phyloP scores from a whole-genome alignment of 2,888 invertebrate genomes.

The Pandemis corylana region DNA sequence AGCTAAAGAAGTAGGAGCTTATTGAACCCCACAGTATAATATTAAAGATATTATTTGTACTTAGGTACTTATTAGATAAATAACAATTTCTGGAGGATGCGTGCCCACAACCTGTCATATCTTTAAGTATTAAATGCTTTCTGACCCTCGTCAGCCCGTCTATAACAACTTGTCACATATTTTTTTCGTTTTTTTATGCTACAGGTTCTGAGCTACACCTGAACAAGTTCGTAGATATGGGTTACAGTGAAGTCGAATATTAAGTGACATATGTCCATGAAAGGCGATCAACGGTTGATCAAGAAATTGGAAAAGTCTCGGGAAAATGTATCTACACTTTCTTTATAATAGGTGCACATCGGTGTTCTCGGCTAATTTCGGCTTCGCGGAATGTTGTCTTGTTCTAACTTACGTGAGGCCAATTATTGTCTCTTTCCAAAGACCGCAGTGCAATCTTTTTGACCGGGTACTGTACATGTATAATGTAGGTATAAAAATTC shows the following conservation, averaged over 20 bases:
- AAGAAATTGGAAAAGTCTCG: not conserved
- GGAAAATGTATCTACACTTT: no score
- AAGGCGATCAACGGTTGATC: conserved; percentile 1
- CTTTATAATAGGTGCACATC: no score
- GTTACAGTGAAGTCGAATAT: conserved; percentile 26
- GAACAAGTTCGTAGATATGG: conserved; percentile 26
- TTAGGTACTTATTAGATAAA: conserved; percentile 21
- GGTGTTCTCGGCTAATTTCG: no score
- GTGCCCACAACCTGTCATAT: conserved; percentile 49
- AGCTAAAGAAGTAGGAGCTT: not conserved
- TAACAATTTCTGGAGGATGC: conserved; percentile 17
- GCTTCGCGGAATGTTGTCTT: no score
- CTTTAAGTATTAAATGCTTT: conserved; percentile 59
- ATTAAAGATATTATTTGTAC: conserved; percentile 7
- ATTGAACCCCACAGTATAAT: not conserved
- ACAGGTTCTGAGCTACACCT: conserved; percentile 21
- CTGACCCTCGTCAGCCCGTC: conserved; percentile 68
- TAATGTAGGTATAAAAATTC: no score
- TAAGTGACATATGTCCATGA: conserved; percentile 20
- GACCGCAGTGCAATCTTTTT: no score
- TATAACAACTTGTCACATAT: conserved; percentile 46
- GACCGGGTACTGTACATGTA: no score
- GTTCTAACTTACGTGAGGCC: no score
- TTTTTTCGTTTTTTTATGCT: conserved; percentile 43
- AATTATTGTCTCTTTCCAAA: no score